phyloP scores from a whole-genome alignment of 2,113 vertebrate species.

The Erythrolamprus reginae region DNA sequence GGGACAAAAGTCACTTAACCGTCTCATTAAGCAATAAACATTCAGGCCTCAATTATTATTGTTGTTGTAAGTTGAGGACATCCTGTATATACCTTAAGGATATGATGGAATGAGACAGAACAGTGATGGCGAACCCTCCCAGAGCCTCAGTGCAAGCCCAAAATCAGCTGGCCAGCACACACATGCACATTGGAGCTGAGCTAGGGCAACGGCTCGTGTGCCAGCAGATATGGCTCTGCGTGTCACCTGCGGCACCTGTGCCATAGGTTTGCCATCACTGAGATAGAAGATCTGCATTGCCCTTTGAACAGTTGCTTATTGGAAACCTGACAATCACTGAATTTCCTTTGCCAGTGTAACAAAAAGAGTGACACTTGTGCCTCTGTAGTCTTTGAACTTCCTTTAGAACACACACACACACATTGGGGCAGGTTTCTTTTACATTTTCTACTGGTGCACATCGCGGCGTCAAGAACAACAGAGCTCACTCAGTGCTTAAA shows the following conservation, averaged over 20 bases:
- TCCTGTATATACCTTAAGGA: background rate
- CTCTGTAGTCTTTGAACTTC: background rate
- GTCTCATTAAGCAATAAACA: background rate
- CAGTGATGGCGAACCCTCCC: too few species aligned
- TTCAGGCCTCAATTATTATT: background rate
- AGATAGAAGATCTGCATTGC: background rate
- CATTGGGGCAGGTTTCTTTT: too few species aligned
- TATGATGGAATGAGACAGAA: background rate
- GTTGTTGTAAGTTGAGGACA: background rate
- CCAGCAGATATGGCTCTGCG: too few species aligned
- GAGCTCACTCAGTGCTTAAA: background rate
- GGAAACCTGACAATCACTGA: background rate
- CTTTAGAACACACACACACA: too few species aligned
- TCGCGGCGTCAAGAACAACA: constrained; percentile 20
- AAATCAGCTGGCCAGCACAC: too few species aligned
- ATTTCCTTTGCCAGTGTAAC: background rate
- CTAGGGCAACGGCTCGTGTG: too few species aligned
- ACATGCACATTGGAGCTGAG: too few species aligned
- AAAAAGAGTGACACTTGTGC: background rate
- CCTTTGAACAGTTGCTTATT: background rate
- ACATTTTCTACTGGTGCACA: too few species aligned
- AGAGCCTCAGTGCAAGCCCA: too few species aligned
- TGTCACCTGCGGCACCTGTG: too few species aligned
- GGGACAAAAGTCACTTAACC: background rate
- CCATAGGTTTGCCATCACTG: too few species aligned